Percentiles rank a stretch among this genome's conserved stretches.
Conservation (phyloP, 2,113 vertebrate species). For the Podilymbus podiceps region DNA sequence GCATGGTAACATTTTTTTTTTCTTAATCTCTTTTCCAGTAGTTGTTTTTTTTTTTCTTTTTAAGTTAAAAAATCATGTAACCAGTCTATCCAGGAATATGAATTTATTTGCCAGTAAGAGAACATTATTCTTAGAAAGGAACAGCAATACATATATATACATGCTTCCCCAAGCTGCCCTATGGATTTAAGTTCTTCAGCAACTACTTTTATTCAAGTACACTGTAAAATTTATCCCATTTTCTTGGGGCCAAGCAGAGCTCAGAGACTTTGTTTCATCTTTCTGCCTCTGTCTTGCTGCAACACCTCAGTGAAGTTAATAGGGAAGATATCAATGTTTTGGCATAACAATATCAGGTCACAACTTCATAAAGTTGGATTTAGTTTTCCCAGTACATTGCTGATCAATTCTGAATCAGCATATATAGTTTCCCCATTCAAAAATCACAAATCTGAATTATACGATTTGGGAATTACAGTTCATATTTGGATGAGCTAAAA, state of each 20-base stretch:
- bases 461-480: background rate
- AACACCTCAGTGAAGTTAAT: background rate
- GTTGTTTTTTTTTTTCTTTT: background rate
- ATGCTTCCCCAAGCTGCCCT: background rate
- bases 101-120: background rate
- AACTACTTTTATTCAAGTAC: background rate
- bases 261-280: background rate
- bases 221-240: background rate
- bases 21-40: background rate
- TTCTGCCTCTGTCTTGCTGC: background rate
- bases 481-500: background rate
- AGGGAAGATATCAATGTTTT: background rate
- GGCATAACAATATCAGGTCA: background rate
- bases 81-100: background rate
- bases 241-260: background rate
- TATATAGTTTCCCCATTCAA: background rate
- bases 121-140: background rate
- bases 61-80: background rate
- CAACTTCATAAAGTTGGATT: background rate
- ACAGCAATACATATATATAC: background rate
- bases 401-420: background rate
- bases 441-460: background rate
- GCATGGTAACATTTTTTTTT: background rate
- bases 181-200: background rate
- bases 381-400: background rate